A percentile compares a stretch with the other conserved stretches of the same genome.
Evolutionary conservation across 2,113 vertebrate species (phyloP).

Genomic region (Bungarus multicinctus): DNA sequence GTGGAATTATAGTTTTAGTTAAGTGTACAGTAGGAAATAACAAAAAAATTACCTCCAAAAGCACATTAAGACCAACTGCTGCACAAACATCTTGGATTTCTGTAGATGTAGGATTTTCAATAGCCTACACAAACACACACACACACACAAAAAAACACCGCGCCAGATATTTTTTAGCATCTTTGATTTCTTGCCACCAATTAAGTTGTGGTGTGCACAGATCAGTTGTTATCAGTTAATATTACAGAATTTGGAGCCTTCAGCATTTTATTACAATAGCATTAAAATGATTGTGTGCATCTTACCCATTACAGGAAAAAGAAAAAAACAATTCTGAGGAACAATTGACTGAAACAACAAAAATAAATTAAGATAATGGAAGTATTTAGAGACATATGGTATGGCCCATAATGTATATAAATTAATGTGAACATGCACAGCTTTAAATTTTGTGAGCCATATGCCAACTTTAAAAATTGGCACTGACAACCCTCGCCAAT

Average conservation of each 20-base stretch:
- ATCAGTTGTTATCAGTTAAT: neutral
- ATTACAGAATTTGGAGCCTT: neutral
- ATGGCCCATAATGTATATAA: neutral
- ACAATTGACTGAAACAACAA: neutral
- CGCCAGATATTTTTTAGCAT: neutral
- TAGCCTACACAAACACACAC: slow-evolving; percentile 76
- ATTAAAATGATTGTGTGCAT: neutral
- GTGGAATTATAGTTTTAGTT: neutral
- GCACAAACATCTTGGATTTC: slow-evolving; percentile 93
- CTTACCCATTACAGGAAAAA: neutral
- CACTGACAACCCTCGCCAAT: neutral
- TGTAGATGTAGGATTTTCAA: slow-evolving; percentile 92
- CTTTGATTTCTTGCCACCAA: neutral
- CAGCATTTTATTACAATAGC: neutral
- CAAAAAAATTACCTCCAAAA: slow-evolving; percentile 77
- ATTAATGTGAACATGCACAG: neutral
- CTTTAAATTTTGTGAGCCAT: neutral
- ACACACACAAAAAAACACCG: too few species aligned
- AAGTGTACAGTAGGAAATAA: neutral
- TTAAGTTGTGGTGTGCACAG: neutral
- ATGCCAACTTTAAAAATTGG: neutral
- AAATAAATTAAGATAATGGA: neutral
- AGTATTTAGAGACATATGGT: neutral
- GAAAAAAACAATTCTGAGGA: neutral
- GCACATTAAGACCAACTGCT: slow-evolving; percentile 86